Percentiles rank a stretch among this genome's conserved stretches.
Conservation (phyloP, 2,113 vertebrate species). For the Euleptes europaea region DNA sequence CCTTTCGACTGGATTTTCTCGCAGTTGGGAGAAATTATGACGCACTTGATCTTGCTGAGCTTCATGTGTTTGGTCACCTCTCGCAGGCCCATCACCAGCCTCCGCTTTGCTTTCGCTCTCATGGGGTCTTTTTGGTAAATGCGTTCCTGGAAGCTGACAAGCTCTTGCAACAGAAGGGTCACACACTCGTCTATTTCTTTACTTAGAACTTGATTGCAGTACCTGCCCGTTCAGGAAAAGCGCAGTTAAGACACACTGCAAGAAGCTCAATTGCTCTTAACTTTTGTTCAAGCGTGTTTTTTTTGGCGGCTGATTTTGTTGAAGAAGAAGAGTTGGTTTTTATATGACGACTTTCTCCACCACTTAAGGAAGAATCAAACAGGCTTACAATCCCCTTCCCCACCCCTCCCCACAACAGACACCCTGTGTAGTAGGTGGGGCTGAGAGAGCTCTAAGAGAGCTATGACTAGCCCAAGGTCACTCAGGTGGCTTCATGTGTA, state of each 20-base stretch:
- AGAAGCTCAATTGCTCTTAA: neutral
- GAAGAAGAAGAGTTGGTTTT: too few species aligned
- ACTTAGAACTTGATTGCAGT: constrained; percentile 97
- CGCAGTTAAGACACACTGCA: neutral
- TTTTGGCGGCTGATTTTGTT: neutral
- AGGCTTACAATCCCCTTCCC: too few species aligned
- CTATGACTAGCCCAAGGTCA: too few species aligned
- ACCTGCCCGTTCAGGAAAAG: constrained; percentile 74
- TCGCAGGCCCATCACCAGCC: constrained; percentile 95
- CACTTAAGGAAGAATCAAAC: too few species aligned
- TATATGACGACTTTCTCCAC: too few species aligned
- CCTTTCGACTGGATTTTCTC: constrained; percentile 99
- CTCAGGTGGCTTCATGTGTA: too few species aligned
- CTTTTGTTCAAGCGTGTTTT: neutral
- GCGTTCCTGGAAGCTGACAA: constrained; percentile 95
- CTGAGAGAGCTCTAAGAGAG: too few species aligned
- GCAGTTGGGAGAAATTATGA: constrained; percentile 98
- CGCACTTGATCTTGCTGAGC: constrained; percentile 93
- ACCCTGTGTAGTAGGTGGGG: too few species aligned
- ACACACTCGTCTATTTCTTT: constrained; percentile 99
- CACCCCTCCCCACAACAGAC: too few species aligned
- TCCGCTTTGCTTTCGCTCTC: constrained; percentile 91
- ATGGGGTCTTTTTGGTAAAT: constrained; percentile 95
- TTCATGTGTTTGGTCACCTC: constrained; percentile 99
- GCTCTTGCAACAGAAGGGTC: constrained; percentile 92